These are phyloP conservation scores for Ylistrum balloti DNA, from an alignment of 1,140 invertebrate species.

Conservation along the genomic window DNA sequence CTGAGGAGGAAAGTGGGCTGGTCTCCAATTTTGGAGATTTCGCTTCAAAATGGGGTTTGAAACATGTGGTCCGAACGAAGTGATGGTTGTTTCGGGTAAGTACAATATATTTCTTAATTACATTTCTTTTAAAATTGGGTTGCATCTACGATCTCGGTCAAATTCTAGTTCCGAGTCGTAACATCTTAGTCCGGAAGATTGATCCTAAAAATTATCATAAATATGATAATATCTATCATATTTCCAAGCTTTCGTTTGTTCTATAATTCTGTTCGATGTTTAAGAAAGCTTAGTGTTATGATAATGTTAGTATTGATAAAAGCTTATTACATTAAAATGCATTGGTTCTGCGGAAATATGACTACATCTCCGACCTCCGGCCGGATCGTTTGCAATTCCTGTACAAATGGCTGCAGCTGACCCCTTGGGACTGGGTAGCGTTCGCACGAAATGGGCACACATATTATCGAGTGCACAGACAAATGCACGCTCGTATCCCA, in stretches of 20 bases:
- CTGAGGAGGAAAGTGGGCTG: slow-evolving; percentile 29
- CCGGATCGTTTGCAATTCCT: background rate
- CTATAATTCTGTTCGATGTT: background rate
- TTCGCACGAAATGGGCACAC: background rate
- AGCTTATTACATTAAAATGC: background rate
- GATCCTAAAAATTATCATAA: slow-evolving; percentile 22
- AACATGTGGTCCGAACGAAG: slow-evolving; percentile 98
- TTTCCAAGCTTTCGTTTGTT: background rate
- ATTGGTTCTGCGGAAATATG: background rate
- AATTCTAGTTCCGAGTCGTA: background rate
- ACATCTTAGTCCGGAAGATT: background rate
- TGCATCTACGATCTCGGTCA: background rate
- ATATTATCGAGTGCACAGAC: background rate
- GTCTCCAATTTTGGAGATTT: slow-evolving; percentile 19
- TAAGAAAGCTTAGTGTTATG: background rate
- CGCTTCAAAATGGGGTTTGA: slow-evolving; percentile 89
- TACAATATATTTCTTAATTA: slow-evolving; percentile 84
- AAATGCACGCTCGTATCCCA: background rate
- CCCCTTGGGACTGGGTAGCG: background rate
- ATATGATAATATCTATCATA: background rate
- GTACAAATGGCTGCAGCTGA: slow-evolving; percentile 23
- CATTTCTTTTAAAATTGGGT: background rate
- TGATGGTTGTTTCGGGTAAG: slow-evolving; percentile 97
- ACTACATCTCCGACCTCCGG: slow-evolving; percentile 28
- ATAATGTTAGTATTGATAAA: background rate